Base-by-base conservation (phyloP, 2,888 invertebrate genomes). In the Apantesis nais region DNA sequence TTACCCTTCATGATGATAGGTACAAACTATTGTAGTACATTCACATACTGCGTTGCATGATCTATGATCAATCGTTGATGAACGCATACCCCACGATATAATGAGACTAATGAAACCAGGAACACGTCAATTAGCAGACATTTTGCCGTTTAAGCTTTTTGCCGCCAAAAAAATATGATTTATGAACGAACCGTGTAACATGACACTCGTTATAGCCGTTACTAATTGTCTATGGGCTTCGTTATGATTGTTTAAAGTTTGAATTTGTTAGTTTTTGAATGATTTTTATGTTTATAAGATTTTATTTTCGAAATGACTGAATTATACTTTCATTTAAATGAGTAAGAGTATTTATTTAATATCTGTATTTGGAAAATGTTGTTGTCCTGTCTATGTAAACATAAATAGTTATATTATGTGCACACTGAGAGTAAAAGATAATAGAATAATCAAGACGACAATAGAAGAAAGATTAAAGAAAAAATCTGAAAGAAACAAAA, bases 51-150 rank as follows among this genome's bases (percentile, higher is more conserved):
- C 25, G 29, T 9, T 29, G 29, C 34, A 22, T 75, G 22, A 61
- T 83, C 85, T 83, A 66, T 85, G 82, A 0, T 55, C 63, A 71
- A 78, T 75, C 73, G 76, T 68, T 82, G 83, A 82, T 78, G 79
- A 85, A 75, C 80, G 77, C 73, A 78, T 77, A 78, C 76, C 37
- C 66, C 68, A 70, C 64, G 68, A 73, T 78, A 76, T 84, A 83
- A 85, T 85, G 83, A 84, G 80, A 73, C 77, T 79, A 83, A 83
- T 88, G 87, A 83, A 89, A 87, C 86, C 88, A 92, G 93, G 93
- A 92, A 94, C 88, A 92, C 88, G 94, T 94, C 94, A 94, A 94
- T 95, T 95, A 95, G 93, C 94, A 91, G 89, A 90, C 90, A 90
- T 89, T 93, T 92, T 90, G 92, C 90, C 88, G 88, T 86, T 86